Evolutionary conservation across 2,113 vertebrate genomes (phyloP), one percentile per base, ranked within the genome.

Genomic region (Thunnus maccoyii): DNA sequence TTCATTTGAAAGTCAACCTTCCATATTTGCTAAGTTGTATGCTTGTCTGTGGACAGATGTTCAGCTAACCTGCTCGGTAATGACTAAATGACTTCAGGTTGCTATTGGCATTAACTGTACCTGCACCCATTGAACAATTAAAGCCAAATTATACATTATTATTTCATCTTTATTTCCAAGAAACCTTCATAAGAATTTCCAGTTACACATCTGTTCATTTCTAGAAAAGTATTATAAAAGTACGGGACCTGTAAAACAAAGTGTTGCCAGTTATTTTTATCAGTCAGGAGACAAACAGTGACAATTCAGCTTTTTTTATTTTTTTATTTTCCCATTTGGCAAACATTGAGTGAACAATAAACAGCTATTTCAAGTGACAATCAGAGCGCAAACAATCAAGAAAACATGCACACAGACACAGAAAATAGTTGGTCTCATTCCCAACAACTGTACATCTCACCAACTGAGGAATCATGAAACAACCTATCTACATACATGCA

Each of bases 331-430:
- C 69, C 51, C 66, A 65, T 86, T 63, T 67, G 51, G 58, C 71
- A 82, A 80, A 71, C 48, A 91, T 71, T 55, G 46, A 2, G 50
- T 73, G 60, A 85, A 85, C 30, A 77, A 79, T 44, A 2, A 72
- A 70, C 46, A 76, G 14, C 36, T 17, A 69, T 71, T 87, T 89
- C 64, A 87, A 90, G 80, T 89, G 84, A 82, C 76, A n/a, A 62
- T 86, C 68, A 77, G 22, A 79, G 18, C 30, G 30, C 18, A 55
- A 62, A 79, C 1, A 36, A 75, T 66, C 41, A 41, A 27, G 47
- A 46, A 44, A 69, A 72, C 15, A 22, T 46, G 20, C 16, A 69
- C 72, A 16, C 58, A 67, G 4, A 36, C 66, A 22, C 36, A 41
- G 25, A 68, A 51, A 51, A 14, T 48, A 3, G 5, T 69, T 80